These are phyloP conservation scores for Monochamus alternatus DNA, from an alignment of 2,888 invertebrate genomes.

Conservation along the genomic window DNA sequence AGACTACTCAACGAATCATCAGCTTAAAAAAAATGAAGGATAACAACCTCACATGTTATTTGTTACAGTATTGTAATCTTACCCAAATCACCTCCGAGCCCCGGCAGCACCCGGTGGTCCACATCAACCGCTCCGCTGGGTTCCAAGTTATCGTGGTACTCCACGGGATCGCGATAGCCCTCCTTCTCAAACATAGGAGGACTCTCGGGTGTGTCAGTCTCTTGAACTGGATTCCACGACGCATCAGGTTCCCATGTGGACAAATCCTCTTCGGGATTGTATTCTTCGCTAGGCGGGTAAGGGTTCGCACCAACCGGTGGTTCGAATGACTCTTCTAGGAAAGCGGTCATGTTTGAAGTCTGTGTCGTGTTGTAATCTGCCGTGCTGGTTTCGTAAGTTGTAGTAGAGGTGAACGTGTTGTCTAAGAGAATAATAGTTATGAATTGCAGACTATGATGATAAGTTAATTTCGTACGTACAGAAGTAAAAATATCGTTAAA, in stretches of 20 bases:
- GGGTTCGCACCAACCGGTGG: conserved; percentile 45
- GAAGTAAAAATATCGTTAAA: too few species aligned
- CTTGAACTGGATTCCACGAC: conserved; percentile 55
- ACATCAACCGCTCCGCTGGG: conserved; percentile 68
- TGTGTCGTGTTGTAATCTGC: conserved; percentile 24
- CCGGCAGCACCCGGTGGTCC: conserved; percentile 77
- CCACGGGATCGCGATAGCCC: conserved; percentile 74
- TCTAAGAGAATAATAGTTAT: conserved; percentile 2
- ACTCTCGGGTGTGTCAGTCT: conserved; percentile 77
- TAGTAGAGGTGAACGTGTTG: conserved; percentile 25
- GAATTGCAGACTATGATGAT: too few species aligned
- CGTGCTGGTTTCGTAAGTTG: conserved; percentile 38
- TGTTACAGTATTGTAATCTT: conserved; percentile 19
- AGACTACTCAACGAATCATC: conserved; percentile 58
- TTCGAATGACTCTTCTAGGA: conserved; percentile 40
- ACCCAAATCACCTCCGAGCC: conserved; percentile 58
- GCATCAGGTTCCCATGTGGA: conserved; percentile 70
- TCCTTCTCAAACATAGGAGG: conserved; percentile 79
- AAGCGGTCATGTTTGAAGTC: conserved; percentile 1
- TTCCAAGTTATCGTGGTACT: conserved; percentile 74
- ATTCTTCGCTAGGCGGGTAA: conserved; percentile 63
- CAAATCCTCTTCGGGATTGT: conserved; percentile 71
- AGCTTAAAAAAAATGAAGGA: conserved; percentile 36
- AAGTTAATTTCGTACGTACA: too few species aligned
- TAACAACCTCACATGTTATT: neutral